Evolutionary conservation across 2,888 invertebrate species (phyloP).

Genomic region (Yponomeuta evonymella): DNA sequence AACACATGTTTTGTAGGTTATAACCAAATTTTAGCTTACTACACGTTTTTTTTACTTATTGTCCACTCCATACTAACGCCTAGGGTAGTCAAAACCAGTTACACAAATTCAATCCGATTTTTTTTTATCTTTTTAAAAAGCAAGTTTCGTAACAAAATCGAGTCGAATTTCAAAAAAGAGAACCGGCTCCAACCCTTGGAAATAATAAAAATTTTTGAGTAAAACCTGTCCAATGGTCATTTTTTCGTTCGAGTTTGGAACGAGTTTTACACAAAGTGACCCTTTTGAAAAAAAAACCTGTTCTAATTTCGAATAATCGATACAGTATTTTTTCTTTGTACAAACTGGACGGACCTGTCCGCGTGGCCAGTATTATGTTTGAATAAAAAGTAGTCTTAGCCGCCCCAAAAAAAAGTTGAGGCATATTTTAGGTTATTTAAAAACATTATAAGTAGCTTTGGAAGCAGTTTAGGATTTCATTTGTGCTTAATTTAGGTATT

Average conservation of each 20-base stretch:
- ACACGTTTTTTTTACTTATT: no score
- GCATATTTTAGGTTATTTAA: not conserved
- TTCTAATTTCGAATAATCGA: constrained; percentile 31
- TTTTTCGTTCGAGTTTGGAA: constrained; percentile 19
- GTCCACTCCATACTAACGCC: not conserved
- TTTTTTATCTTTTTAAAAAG: constrained; percentile 26
- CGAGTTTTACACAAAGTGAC: constrained; percentile 28
- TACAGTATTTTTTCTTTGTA: constrained; percentile 19
- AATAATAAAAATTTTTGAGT: constrained; percentile 6
- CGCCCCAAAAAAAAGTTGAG: not conserved
- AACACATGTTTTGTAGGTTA: no score
- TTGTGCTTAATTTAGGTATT: no score
- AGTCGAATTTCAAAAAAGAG: constrained; percentile 27
- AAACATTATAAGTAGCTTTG: no score
- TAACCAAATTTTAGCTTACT: no score
- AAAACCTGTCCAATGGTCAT: constrained; percentile 11
- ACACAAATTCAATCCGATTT: constrained; percentile 24
- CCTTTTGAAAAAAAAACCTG: constrained; percentile 25
- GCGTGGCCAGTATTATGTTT: not conserved
- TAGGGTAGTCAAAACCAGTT: not conserved
- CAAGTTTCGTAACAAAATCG: constrained; percentile 35
- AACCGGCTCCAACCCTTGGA: constrained; percentile 25
- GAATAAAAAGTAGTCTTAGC: not conserved
- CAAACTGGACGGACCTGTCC: constrained; percentile 4
- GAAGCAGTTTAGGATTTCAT: no score